phyloP scores from a whole-genome alignment of 2,797 vertebrate species.

The Mergus octosetaceus region DNA sequence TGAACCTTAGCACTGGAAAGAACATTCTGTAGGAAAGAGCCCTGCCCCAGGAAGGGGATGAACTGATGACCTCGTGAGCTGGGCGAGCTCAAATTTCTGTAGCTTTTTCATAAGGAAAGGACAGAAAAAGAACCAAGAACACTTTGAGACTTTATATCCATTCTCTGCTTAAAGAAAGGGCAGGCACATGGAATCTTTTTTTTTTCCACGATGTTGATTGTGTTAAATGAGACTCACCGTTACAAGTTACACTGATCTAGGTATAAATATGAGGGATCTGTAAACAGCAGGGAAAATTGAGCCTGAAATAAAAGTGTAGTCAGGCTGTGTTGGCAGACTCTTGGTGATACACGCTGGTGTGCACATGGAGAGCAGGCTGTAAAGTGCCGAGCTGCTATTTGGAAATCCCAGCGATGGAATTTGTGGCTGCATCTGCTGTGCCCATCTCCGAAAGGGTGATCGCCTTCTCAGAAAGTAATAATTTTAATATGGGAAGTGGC shows the following conservation, averaged over 20 bases:
- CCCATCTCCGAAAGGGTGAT: background rate
- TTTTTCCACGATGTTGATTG: slow-evolving; percentile 15
- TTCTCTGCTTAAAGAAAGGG: slow-evolving; percentile 38
- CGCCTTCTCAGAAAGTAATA: slow-evolving; percentile 27
- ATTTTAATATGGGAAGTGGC: background rate
- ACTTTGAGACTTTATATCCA: slow-evolving; percentile 1
- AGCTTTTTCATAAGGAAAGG: slow-evolving; percentile 23
- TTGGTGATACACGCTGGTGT: background rate
- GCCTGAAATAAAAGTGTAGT: background rate
- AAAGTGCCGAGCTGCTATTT: background rate
- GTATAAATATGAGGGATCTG: background rate
- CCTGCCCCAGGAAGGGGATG: background rate
- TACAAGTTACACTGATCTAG: background rate
- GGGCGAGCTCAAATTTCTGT: slow-evolving; percentile 49
- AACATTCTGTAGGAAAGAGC: slow-evolving; percentile 37
- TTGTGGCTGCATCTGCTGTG: background rate
- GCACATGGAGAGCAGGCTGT: background rate
- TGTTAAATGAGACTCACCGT: background rate
- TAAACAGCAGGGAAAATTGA: slow-evolving; percentile 16
- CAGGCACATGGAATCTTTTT: slow-evolving; percentile 10
- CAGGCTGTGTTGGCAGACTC: background rate
- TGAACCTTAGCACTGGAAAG: slow-evolving; percentile 44
- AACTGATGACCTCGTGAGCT: slow-evolving; percentile 33
- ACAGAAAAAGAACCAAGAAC: slow-evolving; percentile 5
- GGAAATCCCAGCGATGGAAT: background rate